Conservation (phyloP, 1,140 invertebrate species). For the Caenorhabditis briggsae region DNA sequence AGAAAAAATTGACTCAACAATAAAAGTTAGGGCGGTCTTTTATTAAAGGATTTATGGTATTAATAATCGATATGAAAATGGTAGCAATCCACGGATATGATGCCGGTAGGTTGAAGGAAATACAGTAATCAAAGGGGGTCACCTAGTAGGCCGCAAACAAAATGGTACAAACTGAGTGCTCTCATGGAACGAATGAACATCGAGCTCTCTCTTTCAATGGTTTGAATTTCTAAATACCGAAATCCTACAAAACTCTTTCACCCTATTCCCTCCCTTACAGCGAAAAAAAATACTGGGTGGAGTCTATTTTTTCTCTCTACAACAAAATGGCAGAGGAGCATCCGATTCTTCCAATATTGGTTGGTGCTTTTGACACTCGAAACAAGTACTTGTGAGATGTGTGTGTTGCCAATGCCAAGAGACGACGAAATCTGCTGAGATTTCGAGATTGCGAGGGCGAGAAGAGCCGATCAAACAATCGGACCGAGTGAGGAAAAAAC, state of each 20-base stretch:
- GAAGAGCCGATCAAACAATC: slow-evolving; percentile 55
- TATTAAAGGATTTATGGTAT: too few species aligned
- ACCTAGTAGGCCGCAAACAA: too few species aligned
- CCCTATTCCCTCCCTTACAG: neutral
- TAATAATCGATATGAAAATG: too few species aligned
- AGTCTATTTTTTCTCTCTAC: slow-evolving; percentile 14
- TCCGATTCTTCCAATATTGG: slow-evolving; percentile 46
- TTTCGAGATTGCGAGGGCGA: slow-evolving; percentile 54
- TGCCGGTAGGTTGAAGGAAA: too few species aligned
- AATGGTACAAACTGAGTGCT: too few species aligned
- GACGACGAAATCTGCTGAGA: slow-evolving; percentile 19
- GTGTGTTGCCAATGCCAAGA: slow-evolving; percentile 35
- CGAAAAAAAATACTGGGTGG: neutral
- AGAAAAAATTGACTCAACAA: too few species aligned
- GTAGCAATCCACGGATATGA: too few species aligned
- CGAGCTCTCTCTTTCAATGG: neutral
- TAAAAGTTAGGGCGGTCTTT: too few species aligned
- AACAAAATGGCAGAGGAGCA: slow-evolving; percentile 47
- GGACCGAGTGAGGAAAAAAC: neutral
- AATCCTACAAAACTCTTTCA: slow-evolving; percentile 31
- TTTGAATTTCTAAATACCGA: neutral
- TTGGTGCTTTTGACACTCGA: slow-evolving; percentile 54
- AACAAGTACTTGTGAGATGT: slow-evolving; percentile 54
- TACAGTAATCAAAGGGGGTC: too few species aligned
- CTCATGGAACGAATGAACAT: neutral